A percentile compares a stretch with the other conserved stretches of the same genome.
phyloP scores from a whole-genome alignment of 2,113 vertebrate genomes.

The Henicopernis longicauda region DNA sequence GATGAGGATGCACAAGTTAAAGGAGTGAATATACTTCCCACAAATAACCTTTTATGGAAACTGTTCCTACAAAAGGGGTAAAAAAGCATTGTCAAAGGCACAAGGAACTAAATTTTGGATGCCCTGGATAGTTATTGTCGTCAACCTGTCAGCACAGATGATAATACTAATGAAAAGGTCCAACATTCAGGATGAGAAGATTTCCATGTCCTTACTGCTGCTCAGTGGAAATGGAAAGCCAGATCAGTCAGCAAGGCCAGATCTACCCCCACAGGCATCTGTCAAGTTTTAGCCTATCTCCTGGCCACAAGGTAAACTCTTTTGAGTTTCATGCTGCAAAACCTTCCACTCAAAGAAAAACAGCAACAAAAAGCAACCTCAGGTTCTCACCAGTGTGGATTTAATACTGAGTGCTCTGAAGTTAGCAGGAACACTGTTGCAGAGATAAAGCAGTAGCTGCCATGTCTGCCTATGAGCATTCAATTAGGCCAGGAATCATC shows the following conservation, averaged over 20 bases:
- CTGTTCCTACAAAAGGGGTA: not conserved
- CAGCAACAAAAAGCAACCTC: not conserved
- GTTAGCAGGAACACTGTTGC: not conserved
- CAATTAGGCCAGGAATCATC: not conserved
- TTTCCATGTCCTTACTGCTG: not conserved
- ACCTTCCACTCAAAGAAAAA: not conserved
- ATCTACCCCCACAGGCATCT: not conserved
- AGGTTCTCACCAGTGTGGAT: not conserved
- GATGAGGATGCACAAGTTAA: not conserved
- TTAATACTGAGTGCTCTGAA: not conserved
- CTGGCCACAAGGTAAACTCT: not conserved
- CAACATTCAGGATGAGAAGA: not conserved
- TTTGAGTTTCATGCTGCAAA: not conserved
- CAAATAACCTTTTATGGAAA: not conserved
- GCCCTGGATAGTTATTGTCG: not conserved
- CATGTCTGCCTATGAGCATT: not conserved
- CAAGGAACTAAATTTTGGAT: not conserved
- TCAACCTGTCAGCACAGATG: not conserved
- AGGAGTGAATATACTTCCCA: not conserved
- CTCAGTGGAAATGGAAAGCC: not conserved
- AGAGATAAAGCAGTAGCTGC: not conserved
- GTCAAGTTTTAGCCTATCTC: not conserved
- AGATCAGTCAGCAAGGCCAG: not conserved
- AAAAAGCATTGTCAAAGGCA: not conserved
- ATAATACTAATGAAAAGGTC: not conserved